Conservation (phyloP, 2,888 invertebrate species). For the Drosophila siamana region DNA sequence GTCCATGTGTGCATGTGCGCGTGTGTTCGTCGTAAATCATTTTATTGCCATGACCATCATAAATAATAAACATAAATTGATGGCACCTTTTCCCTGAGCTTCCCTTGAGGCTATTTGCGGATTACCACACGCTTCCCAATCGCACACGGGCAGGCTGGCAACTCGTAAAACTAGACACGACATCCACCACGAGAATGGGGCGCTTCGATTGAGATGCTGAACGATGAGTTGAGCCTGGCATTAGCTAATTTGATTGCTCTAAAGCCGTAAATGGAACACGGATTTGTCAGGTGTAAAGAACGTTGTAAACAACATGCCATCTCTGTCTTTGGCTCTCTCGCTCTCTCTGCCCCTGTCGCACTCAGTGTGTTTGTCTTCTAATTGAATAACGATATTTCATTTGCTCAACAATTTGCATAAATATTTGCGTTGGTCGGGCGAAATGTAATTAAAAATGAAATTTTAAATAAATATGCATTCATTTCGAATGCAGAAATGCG, state of each 20-base stretch:
- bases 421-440: constrained; percentile 48
- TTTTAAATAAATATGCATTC: constrained; percentile 61
- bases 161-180: constrained; percentile 4
- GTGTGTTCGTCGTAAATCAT: constrained; percentile 27
- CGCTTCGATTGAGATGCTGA: neutral
- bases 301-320: constrained; percentile 3
- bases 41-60: constrained; percentile 44
- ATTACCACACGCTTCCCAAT: constrained; percentile 47
- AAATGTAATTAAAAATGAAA: constrained; percentile 66
- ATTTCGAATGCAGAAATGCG: constrained; percentile 24
- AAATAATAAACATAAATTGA: constrained; percentile 64
- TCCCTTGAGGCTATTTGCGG: constrained; percentile 13
- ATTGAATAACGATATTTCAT: constrained; percentile 18
- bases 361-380: neutral
- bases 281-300: constrained; percentile 1
- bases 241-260: constrained; percentile 14
- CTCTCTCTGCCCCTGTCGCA: too few relatives aligned
- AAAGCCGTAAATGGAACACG: neutral
- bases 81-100: constrained; percentile 6
- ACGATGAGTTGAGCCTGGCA: neutral
- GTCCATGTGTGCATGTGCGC: neutral
- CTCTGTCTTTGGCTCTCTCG: too few relatives aligned
- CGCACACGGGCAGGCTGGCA: constrained; percentile 24
- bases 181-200: neutral
- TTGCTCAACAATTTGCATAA: constrained; percentile 41